Evolutionary conservation across 2,113 vertebrate species (phyloP).

Genomic region (Lethenteron camtschaticum): DNA sequence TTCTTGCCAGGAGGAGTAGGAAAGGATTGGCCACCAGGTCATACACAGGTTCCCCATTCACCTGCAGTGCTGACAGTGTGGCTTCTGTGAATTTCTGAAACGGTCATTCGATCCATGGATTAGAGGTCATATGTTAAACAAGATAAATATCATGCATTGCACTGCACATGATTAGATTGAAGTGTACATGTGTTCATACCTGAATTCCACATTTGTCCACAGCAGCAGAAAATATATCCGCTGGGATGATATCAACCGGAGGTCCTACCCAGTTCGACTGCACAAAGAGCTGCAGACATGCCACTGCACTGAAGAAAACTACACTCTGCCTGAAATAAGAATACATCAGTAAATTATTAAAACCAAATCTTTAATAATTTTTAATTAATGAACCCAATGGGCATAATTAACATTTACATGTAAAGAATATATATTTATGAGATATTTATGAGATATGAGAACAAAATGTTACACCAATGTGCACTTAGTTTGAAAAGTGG

Average conservation of each 20-base stretch:
- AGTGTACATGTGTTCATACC: too few species aligned
- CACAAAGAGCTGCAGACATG: conserved; percentile 60
- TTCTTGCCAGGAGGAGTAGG: conserved; percentile 45
- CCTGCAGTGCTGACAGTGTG: conserved; percentile 21
- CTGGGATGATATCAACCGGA: conserved; percentile 25
- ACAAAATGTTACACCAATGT: not conserved
- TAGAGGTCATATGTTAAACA: too few species aligned
- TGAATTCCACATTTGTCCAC: conserved; percentile 15
- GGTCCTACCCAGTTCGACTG: conserved; percentile 96
- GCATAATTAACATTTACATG: not conserved
- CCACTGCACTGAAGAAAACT: conserved; percentile 44
- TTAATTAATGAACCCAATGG: not conserved
- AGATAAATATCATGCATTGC: too few species aligned
- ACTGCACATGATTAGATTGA: too few species aligned
- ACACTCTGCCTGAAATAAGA: conserved; percentile 32
- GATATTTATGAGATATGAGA: not conserved
- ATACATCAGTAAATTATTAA: conserved; percentile 3
- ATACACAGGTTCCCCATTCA: conserved; percentile 79
- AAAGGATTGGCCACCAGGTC: conserved; percentile 44
- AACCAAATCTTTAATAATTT: not conserved
- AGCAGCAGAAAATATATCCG: conserved; percentile 38
- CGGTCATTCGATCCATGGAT: too few species aligned
- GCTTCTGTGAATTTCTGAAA: too few species aligned
- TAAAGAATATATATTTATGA: not conserved
- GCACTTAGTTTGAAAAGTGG: not conserved